Base-by-base conservation (phyloP, 2,113 vertebrate genomes). In the Leptodactylus fuscus region DNA sequence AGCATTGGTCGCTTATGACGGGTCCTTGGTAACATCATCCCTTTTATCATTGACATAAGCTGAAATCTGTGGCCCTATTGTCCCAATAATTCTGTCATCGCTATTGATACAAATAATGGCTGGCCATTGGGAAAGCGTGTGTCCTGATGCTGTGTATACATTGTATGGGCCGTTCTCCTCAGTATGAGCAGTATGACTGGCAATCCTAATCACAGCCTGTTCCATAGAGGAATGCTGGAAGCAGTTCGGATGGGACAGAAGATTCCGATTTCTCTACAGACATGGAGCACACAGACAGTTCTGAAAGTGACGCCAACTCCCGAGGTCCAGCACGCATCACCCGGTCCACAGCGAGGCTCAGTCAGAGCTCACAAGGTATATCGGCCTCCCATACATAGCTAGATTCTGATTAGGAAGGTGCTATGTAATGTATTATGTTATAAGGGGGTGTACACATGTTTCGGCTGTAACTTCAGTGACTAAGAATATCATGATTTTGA, bases 221-320 rank as follows among this genome's bases (percentile, higher is more conserved):
- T 92, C 93, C 89, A 88, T 89, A 99, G 97, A 97, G 97, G 92
- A 97, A 96, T 41, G 96, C 97, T 29, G 97, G 97, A 75, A 99
- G 98, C 86, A 97, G 97, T 91, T 98, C 98, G 44, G 98, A 99
- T 81, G 97, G 96, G 20, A 99, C 98, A 0, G 98, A 98, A 92
- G 98, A 99, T 92, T 99, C 98, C 0, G 98, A 99, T 92, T 97
- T 97, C 81, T 99, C 98, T 27, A 97, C 96, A 79, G 98, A 99
- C 49, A 95, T 97, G 0, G 98, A 99, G 87, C 97, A 97, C 82
- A 99, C 98, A 6, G 97, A 99, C 91, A 97, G 98, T 89, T 98
- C 97, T 0, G 97, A 99, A 88, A 98, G 97, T 0, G 97, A 99
- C 7, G 96, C 95, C n/a, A 95, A 95, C 1, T 93, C 94, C 0